Evolutionary conservation across 2,113 vertebrate genomes (phyloP).

Genomic region (Strix uralensis): DNA sequence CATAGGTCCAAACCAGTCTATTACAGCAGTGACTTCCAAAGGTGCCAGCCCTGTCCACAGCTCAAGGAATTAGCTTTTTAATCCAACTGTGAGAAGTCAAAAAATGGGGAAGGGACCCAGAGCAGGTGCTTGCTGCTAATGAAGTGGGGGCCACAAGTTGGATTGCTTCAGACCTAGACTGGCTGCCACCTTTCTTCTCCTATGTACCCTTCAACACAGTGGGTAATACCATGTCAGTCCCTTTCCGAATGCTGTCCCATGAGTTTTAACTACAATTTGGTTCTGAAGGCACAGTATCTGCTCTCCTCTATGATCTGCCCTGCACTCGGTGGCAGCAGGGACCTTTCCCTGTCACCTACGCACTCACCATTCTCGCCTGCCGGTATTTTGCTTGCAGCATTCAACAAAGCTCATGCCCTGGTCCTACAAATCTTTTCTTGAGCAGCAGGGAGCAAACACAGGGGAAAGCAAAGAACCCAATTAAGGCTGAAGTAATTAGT

Average conservation of each 20-base stretch:
- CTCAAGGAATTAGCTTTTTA: neutral
- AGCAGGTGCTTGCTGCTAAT: neutral
- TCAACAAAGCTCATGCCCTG: neutral
- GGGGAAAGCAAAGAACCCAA: neutral
- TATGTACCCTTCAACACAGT: neutral
- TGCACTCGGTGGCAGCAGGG: neutral
- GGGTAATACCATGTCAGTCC: accelerated
- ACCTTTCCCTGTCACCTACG: neutral
- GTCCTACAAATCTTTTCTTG: neutral
- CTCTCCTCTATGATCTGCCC: neutral
- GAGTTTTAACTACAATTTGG: neutral
- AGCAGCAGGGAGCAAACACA: neutral
- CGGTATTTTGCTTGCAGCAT: neutral
- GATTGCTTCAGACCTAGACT: neutral
- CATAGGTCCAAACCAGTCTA: neutral
- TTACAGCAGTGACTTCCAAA: neutral
- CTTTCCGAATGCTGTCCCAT: neutral
- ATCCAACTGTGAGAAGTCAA: neutral
- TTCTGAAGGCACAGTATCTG: neutral
- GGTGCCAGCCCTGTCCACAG: neutral
- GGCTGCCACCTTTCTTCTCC: neutral
- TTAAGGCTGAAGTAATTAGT: neutral
- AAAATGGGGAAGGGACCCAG: neutral
- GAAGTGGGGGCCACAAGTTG: neutral
- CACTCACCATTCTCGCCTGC: neutral